These are phyloP conservation scores for Salpingus planirostris DNA, from an alignment of 2,888 invertebrate species.

Conservation along the genomic window DNA sequence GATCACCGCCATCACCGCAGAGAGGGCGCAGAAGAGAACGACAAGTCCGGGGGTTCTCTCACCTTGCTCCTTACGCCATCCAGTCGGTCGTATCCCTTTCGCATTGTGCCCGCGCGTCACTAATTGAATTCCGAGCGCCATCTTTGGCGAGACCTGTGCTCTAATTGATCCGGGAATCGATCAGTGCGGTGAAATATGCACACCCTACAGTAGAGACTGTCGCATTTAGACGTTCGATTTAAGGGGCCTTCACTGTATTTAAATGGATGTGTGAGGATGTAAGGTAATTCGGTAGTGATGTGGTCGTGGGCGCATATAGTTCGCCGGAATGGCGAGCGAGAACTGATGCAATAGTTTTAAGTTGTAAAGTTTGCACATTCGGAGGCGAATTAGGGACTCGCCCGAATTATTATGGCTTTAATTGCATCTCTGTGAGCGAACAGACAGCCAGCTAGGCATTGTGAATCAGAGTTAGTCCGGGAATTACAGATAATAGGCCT, in stretches of 20 bases:
- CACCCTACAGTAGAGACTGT: no score
- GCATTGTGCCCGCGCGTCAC: conserved; percentile 20
- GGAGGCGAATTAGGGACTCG: conserved; percentile 7
- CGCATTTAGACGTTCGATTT: no score
- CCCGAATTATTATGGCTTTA: conserved; percentile 30
- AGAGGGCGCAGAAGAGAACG: not conserved
- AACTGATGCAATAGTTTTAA: conserved; percentile 5
- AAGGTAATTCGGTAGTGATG: no score
- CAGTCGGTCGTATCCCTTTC: conserved; percentile 5
- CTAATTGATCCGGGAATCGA: conserved; percentile 12
- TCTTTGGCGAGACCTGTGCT: conserved; percentile 19
- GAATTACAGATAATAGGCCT: conserved; percentile 32
- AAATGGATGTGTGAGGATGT: no score
- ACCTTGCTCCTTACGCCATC: not conserved
- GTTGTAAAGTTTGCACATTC: conserved; percentile 8
- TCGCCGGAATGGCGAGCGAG: conserved; percentile 1
- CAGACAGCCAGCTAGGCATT: conserved; percentile 31
- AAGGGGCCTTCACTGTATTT: no score
- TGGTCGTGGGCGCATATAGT: not conserved
- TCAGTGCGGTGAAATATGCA: no score
- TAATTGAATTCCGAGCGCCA: conserved; percentile 36
- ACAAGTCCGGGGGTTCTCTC: not conserved
- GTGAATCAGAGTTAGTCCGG: conserved; percentile 31
- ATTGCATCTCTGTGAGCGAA: conserved; percentile 28
- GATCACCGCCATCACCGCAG: no score